phyloP scores from a whole-genome alignment of 1,140 invertebrate genomes.

The Drosophila teissieri region DNA sequence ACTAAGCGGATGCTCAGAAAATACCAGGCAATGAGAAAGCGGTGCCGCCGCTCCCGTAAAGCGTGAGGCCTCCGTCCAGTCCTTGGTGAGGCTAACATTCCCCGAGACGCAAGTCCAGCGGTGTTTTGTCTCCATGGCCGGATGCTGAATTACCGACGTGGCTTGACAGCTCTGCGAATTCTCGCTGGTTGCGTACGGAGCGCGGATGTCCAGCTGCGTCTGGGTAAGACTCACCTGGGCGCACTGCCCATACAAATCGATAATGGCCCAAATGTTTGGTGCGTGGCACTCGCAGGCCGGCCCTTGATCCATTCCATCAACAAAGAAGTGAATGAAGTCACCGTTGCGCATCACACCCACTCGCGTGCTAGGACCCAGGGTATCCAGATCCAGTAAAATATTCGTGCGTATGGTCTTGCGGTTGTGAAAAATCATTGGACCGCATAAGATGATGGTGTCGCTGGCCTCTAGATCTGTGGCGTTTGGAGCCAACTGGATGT shows the following conservation, averaged over 20 bases:
- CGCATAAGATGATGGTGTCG: constrained; percentile 96
- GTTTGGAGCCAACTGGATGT: constrained; percentile 93
- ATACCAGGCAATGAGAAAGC: constrained; percentile 77
- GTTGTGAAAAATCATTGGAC: constrained; percentile 92
- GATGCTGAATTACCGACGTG: constrained; percentile 81
- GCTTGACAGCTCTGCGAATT: constrained; percentile 84
- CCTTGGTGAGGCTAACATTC: constrained; percentile 78
- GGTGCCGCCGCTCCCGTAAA: constrained; percentile 67
- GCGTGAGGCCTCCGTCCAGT: constrained; percentile 79
- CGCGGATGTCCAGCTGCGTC: constrained; percentile 76
- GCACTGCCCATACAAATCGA: constrained; percentile 97
- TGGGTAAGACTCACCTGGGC: constrained; percentile 90
- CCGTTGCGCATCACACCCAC: constrained; percentile 95
- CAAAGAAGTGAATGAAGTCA: constrained; percentile 95
- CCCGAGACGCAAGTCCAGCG: constrained; percentile 82
- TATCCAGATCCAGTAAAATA: constrained; percentile 93
- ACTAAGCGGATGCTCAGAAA: constrained; percentile 78
- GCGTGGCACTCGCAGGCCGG: constrained; percentile 93
- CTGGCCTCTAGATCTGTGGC: constrained; percentile 94
- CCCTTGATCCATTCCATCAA: constrained; percentile 96
- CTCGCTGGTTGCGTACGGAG: constrained; percentile 84
- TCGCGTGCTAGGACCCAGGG: constrained; percentile 89
- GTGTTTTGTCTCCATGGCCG: constrained; percentile 77
- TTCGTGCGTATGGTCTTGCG: constrained; percentile 92
- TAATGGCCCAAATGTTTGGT: constrained; percentile 94